Percentiles rank a stretch among this genome's conserved stretches.
These are phyloP conservation scores for Microcebus griseorufus DNA, from an alignment of 2,113 vertebrate species.

Conservation along the genomic window DNA sequence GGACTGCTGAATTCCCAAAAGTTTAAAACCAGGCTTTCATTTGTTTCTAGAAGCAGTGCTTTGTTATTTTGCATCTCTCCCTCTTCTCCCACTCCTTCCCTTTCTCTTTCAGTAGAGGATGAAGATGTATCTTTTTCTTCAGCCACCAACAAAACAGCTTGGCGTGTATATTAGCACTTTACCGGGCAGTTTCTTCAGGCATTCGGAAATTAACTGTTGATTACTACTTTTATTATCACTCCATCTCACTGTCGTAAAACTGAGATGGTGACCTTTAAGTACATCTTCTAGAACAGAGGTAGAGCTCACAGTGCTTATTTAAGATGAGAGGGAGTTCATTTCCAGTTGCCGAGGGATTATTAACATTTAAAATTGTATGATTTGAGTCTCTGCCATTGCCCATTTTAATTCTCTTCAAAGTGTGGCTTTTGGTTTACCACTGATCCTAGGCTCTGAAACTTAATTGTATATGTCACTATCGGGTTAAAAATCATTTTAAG, in stretches of 20 bases:
- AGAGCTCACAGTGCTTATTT: not conserved
- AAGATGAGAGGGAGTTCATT: not conserved
- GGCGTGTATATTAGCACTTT: not conserved
- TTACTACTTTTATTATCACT: not conserved
- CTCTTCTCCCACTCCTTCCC: not conserved
- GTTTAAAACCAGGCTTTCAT: conserved; percentile 15
- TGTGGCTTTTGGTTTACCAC: not conserved
- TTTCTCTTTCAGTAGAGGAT: not conserved
- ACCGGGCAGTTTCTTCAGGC: conserved; percentile 30
- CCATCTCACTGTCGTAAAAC: not conserved
- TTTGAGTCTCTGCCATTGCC: not conserved
- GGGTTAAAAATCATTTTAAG: not conserved
- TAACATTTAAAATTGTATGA: not conserved
- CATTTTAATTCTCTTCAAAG: not conserved
- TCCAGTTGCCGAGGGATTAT: not conserved
- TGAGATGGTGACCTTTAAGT: not conserved
- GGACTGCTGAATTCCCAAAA: not conserved
- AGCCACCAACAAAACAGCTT: not conserved
- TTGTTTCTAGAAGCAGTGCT: not conserved
- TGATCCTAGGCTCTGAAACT: not conserved
- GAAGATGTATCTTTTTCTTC: not conserved
- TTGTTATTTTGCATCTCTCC: not conserved
- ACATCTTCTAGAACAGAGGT: not conserved
- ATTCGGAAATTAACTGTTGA: not conserved
- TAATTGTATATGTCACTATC: conserved; percentile 3